Percentiles rank a stretch among this genome's conserved stretches.
Evolutionary conservation across 2,797 vertebrate species (phyloP).

Genomic region (Chrysocyon brachyurus): DNA sequence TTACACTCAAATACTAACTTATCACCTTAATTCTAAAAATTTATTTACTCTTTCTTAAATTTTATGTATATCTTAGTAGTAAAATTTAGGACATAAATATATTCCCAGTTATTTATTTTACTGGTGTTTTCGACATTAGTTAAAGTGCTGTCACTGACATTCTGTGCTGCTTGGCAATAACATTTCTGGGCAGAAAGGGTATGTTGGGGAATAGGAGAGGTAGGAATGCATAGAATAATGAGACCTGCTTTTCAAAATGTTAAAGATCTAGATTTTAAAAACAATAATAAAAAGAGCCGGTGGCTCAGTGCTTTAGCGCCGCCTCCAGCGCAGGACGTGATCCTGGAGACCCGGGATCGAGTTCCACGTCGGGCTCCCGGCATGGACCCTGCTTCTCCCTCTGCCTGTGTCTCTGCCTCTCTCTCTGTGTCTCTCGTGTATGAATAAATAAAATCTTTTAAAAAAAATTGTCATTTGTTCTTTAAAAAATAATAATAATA

Average conservation of each 20-base stretch:
- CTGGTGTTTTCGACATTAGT: neutral
- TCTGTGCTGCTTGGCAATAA: neutral
- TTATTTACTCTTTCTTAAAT: constrained; percentile 10
- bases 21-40: constrained; percentile 60
- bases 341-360: too few relatives aligned
- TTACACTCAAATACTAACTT: constrained; percentile 1
- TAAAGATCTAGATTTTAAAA: constrained; percentile 46
- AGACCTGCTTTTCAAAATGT: neutral
- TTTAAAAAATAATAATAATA: neutral
- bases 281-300: neutral
- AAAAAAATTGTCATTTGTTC: too few relatives aligned
- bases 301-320: too few relatives aligned
- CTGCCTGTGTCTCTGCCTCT: too few relatives aligned
- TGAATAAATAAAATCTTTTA: too few relatives aligned
- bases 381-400: too few relatives aligned
- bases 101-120: constrained; percentile 21
- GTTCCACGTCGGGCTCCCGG: too few relatives aligned
- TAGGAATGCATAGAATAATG: neutral
- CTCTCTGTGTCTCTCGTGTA: too few relatives aligned
- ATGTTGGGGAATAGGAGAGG: neutral
- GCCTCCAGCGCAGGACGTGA: too few relatives aligned
- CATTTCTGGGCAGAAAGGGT: constrained; percentile 9
- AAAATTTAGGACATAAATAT: neutral
- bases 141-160: neutral
- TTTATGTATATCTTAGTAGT: constrained; percentile 51